Conservation (phyloP, 2,888 invertebrate species). For the Lingula anatina region DNA sequence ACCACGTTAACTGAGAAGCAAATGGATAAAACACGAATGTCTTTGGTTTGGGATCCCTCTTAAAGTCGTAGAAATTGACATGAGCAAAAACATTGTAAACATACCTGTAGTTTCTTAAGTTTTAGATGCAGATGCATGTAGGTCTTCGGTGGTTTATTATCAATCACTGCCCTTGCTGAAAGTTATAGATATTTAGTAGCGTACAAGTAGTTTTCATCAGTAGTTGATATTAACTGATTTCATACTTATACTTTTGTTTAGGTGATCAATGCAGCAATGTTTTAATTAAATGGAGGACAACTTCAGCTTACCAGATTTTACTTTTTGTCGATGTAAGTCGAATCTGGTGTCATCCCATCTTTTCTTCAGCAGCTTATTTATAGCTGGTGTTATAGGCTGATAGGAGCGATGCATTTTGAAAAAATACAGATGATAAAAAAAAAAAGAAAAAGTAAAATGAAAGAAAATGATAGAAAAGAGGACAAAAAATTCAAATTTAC, state of each 20-base stretch:
- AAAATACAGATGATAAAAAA: no score
- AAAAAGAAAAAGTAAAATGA: no score
- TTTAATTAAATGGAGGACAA: no score
- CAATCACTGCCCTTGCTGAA: slow-evolving; percentile 36
- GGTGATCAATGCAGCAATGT: neutral
- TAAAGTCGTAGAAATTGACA: no score
- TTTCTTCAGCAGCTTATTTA: slow-evolving; percentile 26
- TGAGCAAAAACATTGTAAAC: no score
- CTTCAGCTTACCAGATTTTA: slow-evolving; percentile 18
- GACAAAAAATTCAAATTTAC: no score
- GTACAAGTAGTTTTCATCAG: no score
- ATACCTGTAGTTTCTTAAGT: slow-evolving; percentile 46
- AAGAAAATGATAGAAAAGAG: no score
- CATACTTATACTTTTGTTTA: neutral
- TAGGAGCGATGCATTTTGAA: slow-evolving; percentile 37
- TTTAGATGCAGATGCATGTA: slow-evolving; percentile 50
- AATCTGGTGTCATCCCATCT: slow-evolving; percentile 28
- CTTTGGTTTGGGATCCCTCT: no score
- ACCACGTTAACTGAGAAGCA: no score
- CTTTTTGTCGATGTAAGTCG: slow-evolving; percentile 27
- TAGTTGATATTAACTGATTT: neutral
- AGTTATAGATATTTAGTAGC: no score
- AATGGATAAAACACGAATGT: no score
- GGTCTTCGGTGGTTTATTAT: slow-evolving; percentile 44
- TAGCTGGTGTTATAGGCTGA: slow-evolving; percentile 29